Evolutionary conservation across 2,888 invertebrate genomes (phyloP).

Genomic region (Sphaeridia pumilis): DNA sequence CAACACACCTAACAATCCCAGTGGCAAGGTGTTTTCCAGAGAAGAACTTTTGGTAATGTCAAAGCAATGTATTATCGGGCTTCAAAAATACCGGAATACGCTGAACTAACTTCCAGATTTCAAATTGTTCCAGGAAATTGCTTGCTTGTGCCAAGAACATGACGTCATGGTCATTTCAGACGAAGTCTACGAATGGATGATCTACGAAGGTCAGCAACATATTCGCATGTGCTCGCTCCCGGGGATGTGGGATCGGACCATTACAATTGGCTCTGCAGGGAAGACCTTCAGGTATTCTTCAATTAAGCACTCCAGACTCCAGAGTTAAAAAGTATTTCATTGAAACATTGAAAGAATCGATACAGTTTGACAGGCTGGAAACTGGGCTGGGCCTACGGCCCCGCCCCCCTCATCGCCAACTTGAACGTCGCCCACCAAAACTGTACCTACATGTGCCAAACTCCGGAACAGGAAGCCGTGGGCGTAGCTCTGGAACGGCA

Average conservation of each 20-base stretch:
- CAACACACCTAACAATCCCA: constrained; percentile 94
- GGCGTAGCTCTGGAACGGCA: constrained; percentile 82
- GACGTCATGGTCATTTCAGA: constrained; percentile 86
- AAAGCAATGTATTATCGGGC: background rate
- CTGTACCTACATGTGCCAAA: constrained; percentile 67
- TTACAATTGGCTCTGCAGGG: constrained; percentile 51
- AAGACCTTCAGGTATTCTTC: constrained; percentile 41
- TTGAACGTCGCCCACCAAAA: constrained; percentile 47
- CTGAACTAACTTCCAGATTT: background rate
- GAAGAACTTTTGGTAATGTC: constrained; percentile 44
- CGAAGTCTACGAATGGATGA: constrained; percentile 91
- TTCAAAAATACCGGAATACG: no score
- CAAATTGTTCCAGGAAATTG: constrained; percentile 51
- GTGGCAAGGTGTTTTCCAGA: constrained; percentile 74
- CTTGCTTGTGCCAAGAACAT: constrained; percentile 79
- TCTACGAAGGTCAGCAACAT: constrained; percentile 68
- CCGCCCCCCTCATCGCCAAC: constrained; percentile 43
- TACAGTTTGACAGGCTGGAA: constrained; percentile 50
- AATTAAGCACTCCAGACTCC: background rate
- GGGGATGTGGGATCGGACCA: constrained; percentile 51
- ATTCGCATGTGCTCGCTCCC: constrained; percentile 46
- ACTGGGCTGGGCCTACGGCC: constrained; percentile 49
- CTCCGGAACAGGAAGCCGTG: constrained; percentile 87
- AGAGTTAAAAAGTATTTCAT: background rate
- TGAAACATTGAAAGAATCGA: no score